phyloP scores from a whole-genome alignment of 2,113 vertebrate species.

The Pachycephala philippinensis region DNA sequence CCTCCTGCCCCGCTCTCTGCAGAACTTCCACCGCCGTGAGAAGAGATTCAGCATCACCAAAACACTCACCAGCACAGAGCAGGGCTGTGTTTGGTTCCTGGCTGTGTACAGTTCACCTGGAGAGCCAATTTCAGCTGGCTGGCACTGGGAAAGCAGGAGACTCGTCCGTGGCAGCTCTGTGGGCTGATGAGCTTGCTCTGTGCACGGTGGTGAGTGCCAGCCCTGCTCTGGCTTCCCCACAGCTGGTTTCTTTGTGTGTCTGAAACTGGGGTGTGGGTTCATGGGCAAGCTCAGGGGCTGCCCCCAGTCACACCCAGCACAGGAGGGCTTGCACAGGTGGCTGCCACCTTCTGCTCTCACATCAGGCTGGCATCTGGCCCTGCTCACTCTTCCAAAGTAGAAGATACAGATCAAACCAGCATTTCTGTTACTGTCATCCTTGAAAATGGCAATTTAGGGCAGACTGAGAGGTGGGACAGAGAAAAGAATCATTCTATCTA shows the following conservation, averaged over 20 bases:
- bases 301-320: neutral
- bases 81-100: neutral
- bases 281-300: neutral
- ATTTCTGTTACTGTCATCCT: neutral
- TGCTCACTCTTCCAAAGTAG: neutral
- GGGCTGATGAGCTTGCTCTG: neutral
- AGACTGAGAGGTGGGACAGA: neutral
- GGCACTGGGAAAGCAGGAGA: neutral
- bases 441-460: neutral
- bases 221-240: neutral
- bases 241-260: accelerated
- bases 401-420: neutral
- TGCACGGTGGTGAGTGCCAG: neutral
- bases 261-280: neutral
- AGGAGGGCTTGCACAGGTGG: accelerated
- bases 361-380: neutral
- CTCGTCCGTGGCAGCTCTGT: accelerated
- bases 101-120: neutral
- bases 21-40: accelerated
- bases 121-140: neutral
- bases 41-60: neutral
- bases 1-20: neutral
- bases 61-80: neutral
- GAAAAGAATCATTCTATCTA: neutral
- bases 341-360: neutral